A percentile compares a stretch with the other conserved stretches of the same genome.
phyloP scores from a whole-genome alignment of 53 echinoderm and acorn worm genomes.

The Mesocentrotus franciscanus region DNA sequence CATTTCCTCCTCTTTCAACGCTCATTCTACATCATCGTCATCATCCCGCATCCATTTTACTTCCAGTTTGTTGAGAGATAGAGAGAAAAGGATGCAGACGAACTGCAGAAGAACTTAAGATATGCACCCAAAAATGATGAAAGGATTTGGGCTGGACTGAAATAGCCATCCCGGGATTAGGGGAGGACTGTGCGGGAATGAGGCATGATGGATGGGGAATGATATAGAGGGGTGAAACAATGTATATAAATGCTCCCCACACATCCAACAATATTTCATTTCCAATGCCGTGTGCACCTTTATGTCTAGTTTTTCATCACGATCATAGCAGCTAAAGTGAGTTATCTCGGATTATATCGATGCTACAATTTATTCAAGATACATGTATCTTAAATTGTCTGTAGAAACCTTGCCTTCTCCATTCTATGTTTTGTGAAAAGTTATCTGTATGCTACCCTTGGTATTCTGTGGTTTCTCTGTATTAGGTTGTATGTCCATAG shows the following conservation, averaged over 20 bases:
- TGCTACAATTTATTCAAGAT: not conserved
- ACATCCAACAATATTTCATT: not conserved
- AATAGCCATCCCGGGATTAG: constrained; percentile 38
- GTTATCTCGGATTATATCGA: not conserved
- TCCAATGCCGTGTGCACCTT: not conserved
- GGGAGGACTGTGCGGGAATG: constrained; percentile 41
- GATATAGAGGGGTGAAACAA: constrained; percentile 12
- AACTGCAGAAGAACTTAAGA: not conserved
- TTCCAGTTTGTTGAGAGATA: not conserved
- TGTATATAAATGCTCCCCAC: not conserved
- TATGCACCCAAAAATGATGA: constrained; percentile 24
- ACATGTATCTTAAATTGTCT: not conserved
- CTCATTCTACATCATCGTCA: not conserved
- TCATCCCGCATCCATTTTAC: not conserved
- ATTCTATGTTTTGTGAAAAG: not conserved
- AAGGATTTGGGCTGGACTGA: constrained; percentile 13
- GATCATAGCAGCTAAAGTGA: not conserved
- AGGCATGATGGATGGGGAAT: constrained; percentile 44
- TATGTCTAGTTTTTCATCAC: not conserved
- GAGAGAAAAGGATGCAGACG: not conserved
- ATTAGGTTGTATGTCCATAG: too few species aligned
- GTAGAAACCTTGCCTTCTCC: not conserved
- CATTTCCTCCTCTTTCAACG: not conserved
- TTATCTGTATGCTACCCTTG: not conserved
- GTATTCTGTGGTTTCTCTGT: not conserved